These are phyloP conservation scores for Beris chalybata DNA, from an alignment of 2,888 invertebrate genomes.

Conservation along the genomic window DNA sequence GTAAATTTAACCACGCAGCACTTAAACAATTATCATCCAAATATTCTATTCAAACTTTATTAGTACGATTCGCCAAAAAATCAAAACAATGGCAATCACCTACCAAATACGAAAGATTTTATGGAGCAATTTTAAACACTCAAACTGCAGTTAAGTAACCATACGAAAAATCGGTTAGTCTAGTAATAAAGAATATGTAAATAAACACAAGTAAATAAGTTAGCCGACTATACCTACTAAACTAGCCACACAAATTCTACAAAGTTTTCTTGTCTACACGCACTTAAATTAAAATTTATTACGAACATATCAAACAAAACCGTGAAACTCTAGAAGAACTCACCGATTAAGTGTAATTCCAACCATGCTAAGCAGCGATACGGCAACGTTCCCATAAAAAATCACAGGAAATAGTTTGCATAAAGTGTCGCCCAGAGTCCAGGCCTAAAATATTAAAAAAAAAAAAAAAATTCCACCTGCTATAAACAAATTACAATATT, in stretches of 20 bases:
- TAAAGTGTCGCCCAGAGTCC: constrained; percentile 76
- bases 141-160: too few species aligned
- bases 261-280: background rate
- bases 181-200: too few species aligned
- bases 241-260: background rate
- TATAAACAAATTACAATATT: background rate
- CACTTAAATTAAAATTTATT: constrained; percentile 14
- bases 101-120: too few species aligned
- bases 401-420: constrained; percentile 86
- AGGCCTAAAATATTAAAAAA: constrained; percentile 57
- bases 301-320: constrained; percentile 12
- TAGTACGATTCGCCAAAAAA: too few species aligned
- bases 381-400: constrained; percentile 88
- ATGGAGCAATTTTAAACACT: too few species aligned
- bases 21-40: too few species aligned
- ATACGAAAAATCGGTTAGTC: too few species aligned
- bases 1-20: too few species aligned
- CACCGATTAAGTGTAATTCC: constrained; percentile 87
- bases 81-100: too few species aligned
- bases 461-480: background rate
- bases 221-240: background rate
- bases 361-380: constrained; percentile 84
- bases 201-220: too few species aligned
- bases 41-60: too few species aligned
- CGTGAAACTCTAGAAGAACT: constrained; percentile 42